Conservation (phyloP, 2,797 vertebrate genomes). For the Esox masquinongy region DNA sequence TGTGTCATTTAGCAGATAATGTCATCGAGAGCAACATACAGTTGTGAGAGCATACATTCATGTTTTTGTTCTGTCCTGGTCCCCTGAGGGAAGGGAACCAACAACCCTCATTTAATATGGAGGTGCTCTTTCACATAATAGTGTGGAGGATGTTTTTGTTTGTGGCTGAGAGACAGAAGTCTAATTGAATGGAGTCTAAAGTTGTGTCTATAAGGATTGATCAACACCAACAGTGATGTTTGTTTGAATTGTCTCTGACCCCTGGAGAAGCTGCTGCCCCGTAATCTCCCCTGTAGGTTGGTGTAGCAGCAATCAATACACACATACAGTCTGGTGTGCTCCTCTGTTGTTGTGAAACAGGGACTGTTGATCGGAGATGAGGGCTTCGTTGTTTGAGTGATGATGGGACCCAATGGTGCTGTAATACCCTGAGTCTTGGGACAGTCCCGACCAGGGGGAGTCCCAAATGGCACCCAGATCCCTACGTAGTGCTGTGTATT, state of each 20-base stretch:
- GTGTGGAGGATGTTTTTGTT: neutral
- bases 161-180: conserved; percentile 11
- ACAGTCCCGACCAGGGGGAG: neutral
- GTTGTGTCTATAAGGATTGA: neutral
- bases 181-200: neutral
- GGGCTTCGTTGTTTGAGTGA: conserved; percentile 17
- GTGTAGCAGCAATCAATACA: neutral
- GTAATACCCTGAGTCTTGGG: neutral
- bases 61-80: too few relatives aligned
- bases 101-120: neutral
- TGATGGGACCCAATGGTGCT: neutral
- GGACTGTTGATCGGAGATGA: neutral
- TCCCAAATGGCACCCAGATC: neutral
- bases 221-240: neutral
- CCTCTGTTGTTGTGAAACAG: conserved; percentile 18
- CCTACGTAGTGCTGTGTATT: neutral
- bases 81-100: too few relatives aligned
- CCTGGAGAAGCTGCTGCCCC: conserved; percentile 7
- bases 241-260: neutral
- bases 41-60: too few relatives aligned
- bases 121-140: neutral
- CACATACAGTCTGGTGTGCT: neutral
- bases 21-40: too few relatives aligned
- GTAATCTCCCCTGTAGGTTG: conserved; percentile 8
- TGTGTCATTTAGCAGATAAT: too few relatives aligned